Base-by-base conservation (phyloP, 1,140 invertebrate species). In the Lamellibrachia luymesi region DNA sequence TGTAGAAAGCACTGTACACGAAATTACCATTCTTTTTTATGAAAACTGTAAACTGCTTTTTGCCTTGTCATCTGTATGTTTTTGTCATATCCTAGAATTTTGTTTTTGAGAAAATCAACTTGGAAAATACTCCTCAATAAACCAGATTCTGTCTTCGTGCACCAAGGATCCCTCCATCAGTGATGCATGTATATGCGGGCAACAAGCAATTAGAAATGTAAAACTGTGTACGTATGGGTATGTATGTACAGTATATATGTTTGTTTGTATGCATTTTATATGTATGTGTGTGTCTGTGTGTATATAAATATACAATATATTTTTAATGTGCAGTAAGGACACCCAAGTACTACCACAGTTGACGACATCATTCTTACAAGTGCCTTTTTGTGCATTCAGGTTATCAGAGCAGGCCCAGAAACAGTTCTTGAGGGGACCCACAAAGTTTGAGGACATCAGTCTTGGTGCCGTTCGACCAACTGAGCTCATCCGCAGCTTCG, bases 401-500 rank as follows among this genome's bases (percentile, higher is more conserved):
- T 93, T 97, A 91, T 95, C 96, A 10, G 95, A 95, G 92, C 95
- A 97, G 94, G 95, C 95, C 8, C 95, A 96, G 93, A 94, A 94
- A 52, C 95, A 96, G 94, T 94, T 96, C 25, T 95, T 95, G 52
- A 93, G 93, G 49, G 92, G 56, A n/a, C 93, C 93, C 7, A 94
- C 93, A 22, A 94, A 94, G 92, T 96, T 96, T 94, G 96, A 96
- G 92, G 95, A 96, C 92, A 51, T 96, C 22, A 94, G 94, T 92
- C 93, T 96, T 2, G 96, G 95, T 50, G 95, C 95, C n/a, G 95
- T 95, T 89, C 94, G 97, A 90, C 96, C 96, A 4, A 95, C 95
- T 4, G 95, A 96, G 64, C 96, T 98, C 93, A 97, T 98, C 90
- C 97, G 98, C 80, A 97, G 97, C 94, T 99, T 98, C 96, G 98